Evolutionary conservation across 2,888 invertebrate species (phyloP).

Genomic region (Listrodromus nycthemerus): DNA sequence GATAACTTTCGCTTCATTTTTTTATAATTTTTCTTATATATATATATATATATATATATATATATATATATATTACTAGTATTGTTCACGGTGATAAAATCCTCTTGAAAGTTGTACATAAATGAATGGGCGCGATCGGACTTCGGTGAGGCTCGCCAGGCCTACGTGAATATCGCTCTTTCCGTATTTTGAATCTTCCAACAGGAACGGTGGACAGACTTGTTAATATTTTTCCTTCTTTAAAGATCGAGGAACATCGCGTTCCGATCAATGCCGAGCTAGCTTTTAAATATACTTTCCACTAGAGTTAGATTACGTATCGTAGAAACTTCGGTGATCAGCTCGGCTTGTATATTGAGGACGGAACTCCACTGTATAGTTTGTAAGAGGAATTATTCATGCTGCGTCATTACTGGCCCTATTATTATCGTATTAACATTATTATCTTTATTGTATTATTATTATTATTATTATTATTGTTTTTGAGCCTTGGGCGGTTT

Average conservation of each 20-base stretch:
- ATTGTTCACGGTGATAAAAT: slow-evolving; percentile 41
- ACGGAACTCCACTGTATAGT: slow-evolving; percentile 52
- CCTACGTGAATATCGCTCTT: slow-evolving; percentile 23
- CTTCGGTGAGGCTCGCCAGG: slow-evolving; percentile 18
- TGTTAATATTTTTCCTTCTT: slow-evolving; percentile 28
- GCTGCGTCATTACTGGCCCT: slow-evolving; percentile 37
- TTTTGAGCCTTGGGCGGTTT: slow-evolving; percentile 73
- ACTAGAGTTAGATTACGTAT: slow-evolving; percentile 66
- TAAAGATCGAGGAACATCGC: slow-evolving; percentile 8
- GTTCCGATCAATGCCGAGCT: slow-evolving; percentile 55
- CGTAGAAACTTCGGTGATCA: slow-evolving; percentile 57
- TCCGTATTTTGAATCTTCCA: slow-evolving; percentile 50
- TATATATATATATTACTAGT: slow-evolving; percentile 10
- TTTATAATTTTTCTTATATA: slow-evolving; percentile 36
- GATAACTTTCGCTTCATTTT: slow-evolving; percentile 19
- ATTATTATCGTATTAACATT: slow-evolving; percentile 61
- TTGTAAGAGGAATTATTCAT: slow-evolving; percentile 59
- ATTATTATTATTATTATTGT: slow-evolving; percentile 66
- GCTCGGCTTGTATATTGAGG: slow-evolving; percentile 73
- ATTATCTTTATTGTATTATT: slow-evolving; percentile 57
- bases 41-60: slow-evolving; percentile 23
- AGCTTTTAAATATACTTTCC: slow-evolving; percentile 71
- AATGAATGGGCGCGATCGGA: slow-evolving; percentile 40
- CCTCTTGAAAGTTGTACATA: slow-evolving; percentile 53
- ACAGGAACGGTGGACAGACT: slow-evolving; percentile 31